A percentile compares a stretch with the other conserved stretches of the same genome.
Evolutionary conservation across 2,888 invertebrate species (phyloP).

Genomic region (Nephrotoma appendiculata): DNA sequence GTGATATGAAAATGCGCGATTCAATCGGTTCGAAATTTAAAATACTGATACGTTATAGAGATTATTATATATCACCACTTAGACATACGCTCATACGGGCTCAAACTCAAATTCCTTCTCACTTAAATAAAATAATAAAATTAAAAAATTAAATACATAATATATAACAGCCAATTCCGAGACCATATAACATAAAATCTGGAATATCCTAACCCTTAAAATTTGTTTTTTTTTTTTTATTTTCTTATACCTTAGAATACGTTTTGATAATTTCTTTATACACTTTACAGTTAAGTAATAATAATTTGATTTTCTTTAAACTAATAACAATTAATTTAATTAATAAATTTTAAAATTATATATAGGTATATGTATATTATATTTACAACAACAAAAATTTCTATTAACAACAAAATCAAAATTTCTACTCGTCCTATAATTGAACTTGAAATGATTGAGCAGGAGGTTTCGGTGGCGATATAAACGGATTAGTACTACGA

Average conservation of each 20-base stretch:
- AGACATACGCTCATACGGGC: not conserved
- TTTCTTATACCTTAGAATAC: not conserved
- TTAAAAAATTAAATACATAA: not conserved
- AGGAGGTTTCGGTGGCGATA: conserved; percentile 32
- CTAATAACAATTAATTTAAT: not conserved
- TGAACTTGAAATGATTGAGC: conserved; percentile 34
- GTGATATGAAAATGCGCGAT: not conserved
- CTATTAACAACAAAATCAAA: not conserved
- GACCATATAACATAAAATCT: not conserved
- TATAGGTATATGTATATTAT: not conserved
- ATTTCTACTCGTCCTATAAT: conserved; percentile 20
- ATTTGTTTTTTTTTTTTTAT: not conserved
- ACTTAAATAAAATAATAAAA: not conserved
- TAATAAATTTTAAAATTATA: not conserved
- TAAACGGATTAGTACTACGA: conserved; percentile 34
- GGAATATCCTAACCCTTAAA: not conserved
- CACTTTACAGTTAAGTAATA: not conserved
- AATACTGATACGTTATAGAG: not conserved
- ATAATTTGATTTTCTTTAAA: not conserved
- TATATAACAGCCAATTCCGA: not conserved
- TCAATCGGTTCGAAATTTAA: not conserved
- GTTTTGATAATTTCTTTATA: not conserved
- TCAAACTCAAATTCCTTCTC: not conserved
- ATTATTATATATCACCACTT: not conserved
- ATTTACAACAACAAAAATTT: not conserved